phyloP scores from a whole-genome alignment of 2,113 vertebrate species.

The Dipodomys spectabilis region DNA sequence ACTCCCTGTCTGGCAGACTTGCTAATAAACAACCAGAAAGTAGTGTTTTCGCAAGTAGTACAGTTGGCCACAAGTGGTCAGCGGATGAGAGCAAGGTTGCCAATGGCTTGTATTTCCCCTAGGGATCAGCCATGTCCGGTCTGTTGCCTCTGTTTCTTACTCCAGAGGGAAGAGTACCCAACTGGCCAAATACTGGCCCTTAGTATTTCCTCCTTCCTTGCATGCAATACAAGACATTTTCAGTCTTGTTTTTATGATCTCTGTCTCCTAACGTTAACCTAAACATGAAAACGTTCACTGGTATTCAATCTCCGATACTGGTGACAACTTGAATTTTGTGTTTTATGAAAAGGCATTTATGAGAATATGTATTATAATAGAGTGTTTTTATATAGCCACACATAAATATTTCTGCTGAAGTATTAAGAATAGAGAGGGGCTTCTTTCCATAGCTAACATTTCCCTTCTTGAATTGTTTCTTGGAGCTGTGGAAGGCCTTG shows the following conservation, averaged over 20 bases:
- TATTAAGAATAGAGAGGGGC: conserved; percentile 27
- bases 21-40: conserved; percentile 39
- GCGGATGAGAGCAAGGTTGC: neutral
- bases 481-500: conserved; percentile 45
- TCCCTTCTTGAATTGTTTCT: conserved; percentile 35
- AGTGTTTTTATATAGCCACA: conserved; percentile 14
- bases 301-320: conserved; percentile 48
- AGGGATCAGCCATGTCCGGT: conserved; percentile 24
- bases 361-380: conserved; percentile 66
- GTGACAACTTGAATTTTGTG: conserved; percentile 65
- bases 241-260: conserved; percentile 45
- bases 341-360: conserved; percentile 63
- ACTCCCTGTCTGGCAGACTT: conserved; percentile 32
- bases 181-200: conserved; percentile 62
- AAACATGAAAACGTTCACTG: conserved; percentile 50
- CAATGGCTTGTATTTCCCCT: too few relatives aligned
- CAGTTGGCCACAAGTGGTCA: conserved; percentile 39
- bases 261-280: conserved; percentile 31
- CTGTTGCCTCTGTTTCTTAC: conserved; percentile 56
- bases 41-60: conserved; percentile 19
- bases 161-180: conserved; percentile 65
- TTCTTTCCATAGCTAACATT: conserved; percentile 43
- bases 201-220: conserved; percentile 63
- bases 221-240: conserved; percentile 44
- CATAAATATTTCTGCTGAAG: conserved; percentile 63